A percentile compares a stretch with the other conserved stretches of the same genome.
These are phyloP conservation scores for Muscicapa comitata DNA, from an alignment of 2,797 vertebrate genomes.

Conservation along the genomic window DNA sequence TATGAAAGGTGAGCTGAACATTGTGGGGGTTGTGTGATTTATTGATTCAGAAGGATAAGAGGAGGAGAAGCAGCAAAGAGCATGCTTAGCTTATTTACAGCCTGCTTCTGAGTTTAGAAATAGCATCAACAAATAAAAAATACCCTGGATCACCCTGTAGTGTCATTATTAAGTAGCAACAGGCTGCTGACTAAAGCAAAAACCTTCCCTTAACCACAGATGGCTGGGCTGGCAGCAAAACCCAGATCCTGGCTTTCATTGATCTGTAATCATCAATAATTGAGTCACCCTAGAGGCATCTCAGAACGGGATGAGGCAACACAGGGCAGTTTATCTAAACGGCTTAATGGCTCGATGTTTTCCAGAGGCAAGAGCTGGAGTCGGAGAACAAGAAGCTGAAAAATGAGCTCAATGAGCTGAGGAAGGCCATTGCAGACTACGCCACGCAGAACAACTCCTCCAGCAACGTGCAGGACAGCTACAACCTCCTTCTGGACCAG, in stretches of 20 bases:
- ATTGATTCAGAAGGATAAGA: background rate
- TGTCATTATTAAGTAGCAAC: background rate
- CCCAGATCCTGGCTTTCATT: background rate
- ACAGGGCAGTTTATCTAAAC: background rate
- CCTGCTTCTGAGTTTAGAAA: background rate
- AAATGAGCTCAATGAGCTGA: constrained; percentile 90
- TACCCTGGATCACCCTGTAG: background rate
- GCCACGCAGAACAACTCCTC: constrained; percentile 72
- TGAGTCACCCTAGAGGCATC: background rate
- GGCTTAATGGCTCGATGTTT: background rate
- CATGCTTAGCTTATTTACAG: background rate
- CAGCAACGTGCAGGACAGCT: constrained; percentile 77
- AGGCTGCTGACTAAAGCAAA: background rate
- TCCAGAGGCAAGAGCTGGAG: constrained; percentile 92
- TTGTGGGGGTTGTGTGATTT: background rate
- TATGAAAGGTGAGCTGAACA: background rate
- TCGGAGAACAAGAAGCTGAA: constrained; percentile 95
- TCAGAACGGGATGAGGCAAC: background rate
- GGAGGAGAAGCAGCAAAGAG: background rate
- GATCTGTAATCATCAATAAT: rapidly evolving
- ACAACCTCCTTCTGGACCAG: constrained; percentile 86
- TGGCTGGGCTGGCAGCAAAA: background rate
- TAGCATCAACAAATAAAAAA: background rate
- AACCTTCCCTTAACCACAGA: background rate
- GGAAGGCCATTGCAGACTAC: constrained; percentile 76